phyloP scores from a whole-genome alignment of 2,113 vertebrate species.

The Shinisaurus crocodilurus region DNA sequence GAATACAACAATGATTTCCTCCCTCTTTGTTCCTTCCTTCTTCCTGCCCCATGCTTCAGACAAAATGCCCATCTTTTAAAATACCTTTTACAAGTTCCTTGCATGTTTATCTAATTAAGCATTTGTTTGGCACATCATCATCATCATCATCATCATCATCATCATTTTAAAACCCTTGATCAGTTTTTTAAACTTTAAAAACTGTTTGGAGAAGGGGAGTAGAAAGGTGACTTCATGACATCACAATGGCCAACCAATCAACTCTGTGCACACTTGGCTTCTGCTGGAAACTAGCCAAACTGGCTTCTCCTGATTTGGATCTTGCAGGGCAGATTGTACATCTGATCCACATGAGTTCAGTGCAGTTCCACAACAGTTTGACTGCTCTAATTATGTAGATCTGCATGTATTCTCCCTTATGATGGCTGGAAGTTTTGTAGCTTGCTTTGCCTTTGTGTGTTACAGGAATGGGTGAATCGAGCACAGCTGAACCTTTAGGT shows the following conservation, averaged over 20 bases:
- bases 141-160: not conserved
- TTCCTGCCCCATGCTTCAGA: not conserved
- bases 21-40: not conserved
- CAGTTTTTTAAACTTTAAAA: not conserved
- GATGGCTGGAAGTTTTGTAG: not conserved
- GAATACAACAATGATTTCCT: not conserved
- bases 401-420: not conserved
- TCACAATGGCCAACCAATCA: not conserved
- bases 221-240: not conserved
- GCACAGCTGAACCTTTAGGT: not conserved
- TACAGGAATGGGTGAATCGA: not conserved
- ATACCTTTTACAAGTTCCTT: not conserved
- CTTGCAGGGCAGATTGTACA: not conserved
- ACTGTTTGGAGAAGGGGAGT: not conserved
- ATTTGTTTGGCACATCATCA: not conserved
- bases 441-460: not conserved
- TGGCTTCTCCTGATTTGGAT: not conserved
- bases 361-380: not conserved
- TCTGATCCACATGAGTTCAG: not conserved
- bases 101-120: not conserved
- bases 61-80: not conserved
- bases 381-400: not conserved
- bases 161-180: not conserved
- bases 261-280: not conserved
- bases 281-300: slow-evolving; percentile 1